Conservation (phyloP, 2,888 invertebrate species). For the Silvanus unidentatus region DNA sequence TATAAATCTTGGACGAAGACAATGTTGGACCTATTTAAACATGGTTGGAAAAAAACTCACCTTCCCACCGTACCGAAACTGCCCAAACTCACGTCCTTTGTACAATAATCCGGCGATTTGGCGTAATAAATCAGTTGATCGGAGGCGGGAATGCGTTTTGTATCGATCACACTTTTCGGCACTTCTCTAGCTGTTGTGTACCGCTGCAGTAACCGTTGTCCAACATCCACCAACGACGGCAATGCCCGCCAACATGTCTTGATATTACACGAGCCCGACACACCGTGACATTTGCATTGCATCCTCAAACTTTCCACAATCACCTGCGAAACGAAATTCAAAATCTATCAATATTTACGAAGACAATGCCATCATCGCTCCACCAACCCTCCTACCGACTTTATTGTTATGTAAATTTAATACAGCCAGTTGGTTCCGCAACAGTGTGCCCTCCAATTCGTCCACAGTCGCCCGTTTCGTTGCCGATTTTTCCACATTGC, state of each 20-base stretch:
- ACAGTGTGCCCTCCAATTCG: conserved; percentile 44
- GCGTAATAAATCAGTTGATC: conserved; percentile 68
- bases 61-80: conserved; percentile 73
- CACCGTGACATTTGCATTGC: conserved; percentile 80
- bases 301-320: conserved; percentile 55
- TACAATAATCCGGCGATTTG: conserved; percentile 80
- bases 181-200: conserved; percentile 54
- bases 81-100: conserved; percentile 64
- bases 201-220: conserved; percentile 52
- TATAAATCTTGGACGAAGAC: conserved; percentile 3
- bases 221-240: conserved; percentile 54
- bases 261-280: conserved; percentile 76
- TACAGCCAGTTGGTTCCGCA: conserved; percentile 56
- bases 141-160: conserved; percentile 41
- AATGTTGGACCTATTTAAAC: background rate
- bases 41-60: conserved; percentile 43
- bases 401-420: conserved; percentile 74
- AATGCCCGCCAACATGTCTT: conserved; percentile 76
- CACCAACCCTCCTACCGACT: conserved; percentile 65
- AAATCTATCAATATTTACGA: background rate
- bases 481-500: conserved; percentile 43
- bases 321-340: conserved; percentile 47
- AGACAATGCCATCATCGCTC: background rate
- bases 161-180: conserved; percentile 20
- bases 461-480: conserved; percentile 28